phyloP scores from a whole-genome alignment of 2,888 invertebrate genomes.

The Stenoptilia bipunctidactyla region DNA sequence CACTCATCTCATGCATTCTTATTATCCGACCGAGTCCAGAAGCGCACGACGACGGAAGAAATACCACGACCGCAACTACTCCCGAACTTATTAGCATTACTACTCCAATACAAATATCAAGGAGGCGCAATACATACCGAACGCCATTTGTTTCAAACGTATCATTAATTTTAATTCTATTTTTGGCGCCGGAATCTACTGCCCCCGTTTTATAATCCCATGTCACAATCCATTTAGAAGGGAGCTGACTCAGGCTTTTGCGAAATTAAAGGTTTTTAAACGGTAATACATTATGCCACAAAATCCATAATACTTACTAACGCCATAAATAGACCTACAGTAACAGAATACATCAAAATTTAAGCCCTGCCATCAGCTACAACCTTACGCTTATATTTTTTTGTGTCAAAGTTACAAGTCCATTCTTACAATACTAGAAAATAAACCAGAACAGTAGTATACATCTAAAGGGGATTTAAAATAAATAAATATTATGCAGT shows the following conservation, averaged over 20 bases:
- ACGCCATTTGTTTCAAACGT: no score
- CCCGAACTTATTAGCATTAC: no score
- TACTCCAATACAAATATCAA: no score
- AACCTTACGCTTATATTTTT: conserved; percentile 14
- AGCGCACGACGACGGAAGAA: no score
- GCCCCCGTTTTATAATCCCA: no score
- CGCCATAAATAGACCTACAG: conserved; percentile 15
- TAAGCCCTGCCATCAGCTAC: conserved; percentile 25
- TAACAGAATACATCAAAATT: conserved; percentile 41
- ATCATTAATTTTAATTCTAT: no score
- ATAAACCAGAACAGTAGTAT: no score
- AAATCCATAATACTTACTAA: not conserved
- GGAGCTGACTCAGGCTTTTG: conserved; percentile 29
- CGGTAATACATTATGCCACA: conserved; percentile 9
- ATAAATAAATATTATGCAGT: no score
- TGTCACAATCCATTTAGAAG: conserved; percentile 9
- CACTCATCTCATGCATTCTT: conserved; percentile 9
- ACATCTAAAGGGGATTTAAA: no score
- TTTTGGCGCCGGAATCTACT: no score
- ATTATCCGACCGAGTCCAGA: conserved; percentile 10
- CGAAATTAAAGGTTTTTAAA: conserved; percentile 22
- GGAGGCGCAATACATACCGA: no score
- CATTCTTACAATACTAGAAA: not conserved
- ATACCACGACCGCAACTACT: no score
- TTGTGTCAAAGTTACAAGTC: not conserved